These are phyloP conservation scores for Urosaurus nigricauda DNA, from an alignment of 2,797 vertebrate genomes.

Conservation along the genomic window DNA sequence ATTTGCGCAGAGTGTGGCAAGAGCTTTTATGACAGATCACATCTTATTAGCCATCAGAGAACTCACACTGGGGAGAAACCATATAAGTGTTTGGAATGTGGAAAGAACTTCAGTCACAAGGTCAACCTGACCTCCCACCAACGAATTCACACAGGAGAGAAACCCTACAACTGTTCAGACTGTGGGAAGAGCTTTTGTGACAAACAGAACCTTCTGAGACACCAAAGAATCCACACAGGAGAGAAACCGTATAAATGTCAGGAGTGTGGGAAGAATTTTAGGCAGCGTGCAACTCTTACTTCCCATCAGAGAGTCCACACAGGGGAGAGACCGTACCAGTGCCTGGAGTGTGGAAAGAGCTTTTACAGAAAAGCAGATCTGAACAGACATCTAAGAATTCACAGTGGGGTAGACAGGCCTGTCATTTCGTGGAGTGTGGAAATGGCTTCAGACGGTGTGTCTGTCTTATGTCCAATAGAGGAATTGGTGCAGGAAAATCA, in stretches of 20 bases:
- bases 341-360: neutral
- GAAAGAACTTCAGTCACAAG: conserved; percentile 9
- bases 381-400: neutral
- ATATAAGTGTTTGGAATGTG: neutral
- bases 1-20: neutral
- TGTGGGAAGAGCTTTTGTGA: neutral
- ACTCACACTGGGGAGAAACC: neutral
- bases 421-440: neutral
- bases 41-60: neutral
- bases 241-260: neutral
- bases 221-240: neutral
- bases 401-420: neutral
- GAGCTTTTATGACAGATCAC: neutral
- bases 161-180: neutral
- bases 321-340: neutral
- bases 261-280: neutral
- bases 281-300: neutral
- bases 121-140: neutral
- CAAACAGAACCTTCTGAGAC: neutral
- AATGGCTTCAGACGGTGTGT: neutral
- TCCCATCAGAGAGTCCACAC: neutral
- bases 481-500: neutral
- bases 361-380: neutral
- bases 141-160: neutral
- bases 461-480: neutral